Evolutionary conservation across 2,888 invertebrate species (phyloP).

Genomic region (Lithophane socia): DNA sequence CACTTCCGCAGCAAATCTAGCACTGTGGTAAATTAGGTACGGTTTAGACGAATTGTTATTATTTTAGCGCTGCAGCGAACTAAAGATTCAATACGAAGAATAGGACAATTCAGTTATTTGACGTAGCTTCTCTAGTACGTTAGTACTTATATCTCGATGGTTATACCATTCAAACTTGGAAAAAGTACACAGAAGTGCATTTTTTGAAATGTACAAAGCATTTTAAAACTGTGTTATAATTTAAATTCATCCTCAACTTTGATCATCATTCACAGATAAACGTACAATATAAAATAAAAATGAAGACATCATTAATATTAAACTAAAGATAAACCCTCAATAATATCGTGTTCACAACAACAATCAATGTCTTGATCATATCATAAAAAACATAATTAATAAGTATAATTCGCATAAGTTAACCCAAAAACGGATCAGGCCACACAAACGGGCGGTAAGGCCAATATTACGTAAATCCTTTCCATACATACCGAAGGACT

Average conservation of each 20-base stretch:
- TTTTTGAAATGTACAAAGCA: not conserved
- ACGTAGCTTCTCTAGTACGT: too few species aligned
- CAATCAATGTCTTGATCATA: slow-evolving; percentile 31
- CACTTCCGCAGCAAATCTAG: too few species aligned
- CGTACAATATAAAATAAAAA: slow-evolving; percentile 28
- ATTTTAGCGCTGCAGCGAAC: too few species aligned
- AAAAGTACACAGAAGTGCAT: not conserved
- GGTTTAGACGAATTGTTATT: too few species aligned
- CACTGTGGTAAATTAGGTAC: too few species aligned
- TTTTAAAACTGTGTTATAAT: not conserved
- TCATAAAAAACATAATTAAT: slow-evolving; percentile 58
- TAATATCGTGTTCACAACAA: slow-evolving; percentile 29
- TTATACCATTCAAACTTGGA: too few species aligned
- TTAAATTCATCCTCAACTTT: not conserved
- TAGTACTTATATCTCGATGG: too few species aligned
- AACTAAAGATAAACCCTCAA: slow-evolving; percentile 33
- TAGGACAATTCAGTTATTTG: too few species aligned
- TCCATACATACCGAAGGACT: slow-evolving; percentile 20
- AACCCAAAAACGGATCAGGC: slow-evolving; percentile 58
- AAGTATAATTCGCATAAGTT: slow-evolving; percentile 55
- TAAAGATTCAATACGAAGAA: too few species aligned
- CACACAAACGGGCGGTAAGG: slow-evolving; percentile 38
- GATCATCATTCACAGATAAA: not conserved
- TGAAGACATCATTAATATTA: slow-evolving; percentile 42
- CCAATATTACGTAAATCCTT: slow-evolving; percentile 38